phyloP scores from a whole-genome alignment of 1,140 invertebrate species.

The Ephestia elutella region DNA sequence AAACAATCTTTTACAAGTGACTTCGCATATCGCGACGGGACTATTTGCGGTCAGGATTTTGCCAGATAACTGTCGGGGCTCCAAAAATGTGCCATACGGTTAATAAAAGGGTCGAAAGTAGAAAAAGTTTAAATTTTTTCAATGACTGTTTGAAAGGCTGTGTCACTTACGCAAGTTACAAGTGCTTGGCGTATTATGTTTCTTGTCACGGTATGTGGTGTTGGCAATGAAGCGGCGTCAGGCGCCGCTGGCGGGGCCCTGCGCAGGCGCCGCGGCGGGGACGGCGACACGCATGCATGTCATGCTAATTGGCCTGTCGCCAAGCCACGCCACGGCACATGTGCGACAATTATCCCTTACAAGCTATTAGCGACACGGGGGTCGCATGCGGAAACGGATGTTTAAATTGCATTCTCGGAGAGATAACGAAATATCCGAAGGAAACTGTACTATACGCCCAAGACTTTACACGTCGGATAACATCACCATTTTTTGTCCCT shows the following conservation, averaged over 20 bases:
- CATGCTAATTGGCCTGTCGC: constrained; percentile 70
- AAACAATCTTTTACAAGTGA: constrained; percentile 66
- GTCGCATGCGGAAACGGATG: constrained; percentile 70
- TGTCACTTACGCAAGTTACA: constrained; percentile 22
- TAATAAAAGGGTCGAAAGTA: constrained; percentile 19
- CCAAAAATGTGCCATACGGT: constrained; percentile 11
- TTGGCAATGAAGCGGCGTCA: neutral
- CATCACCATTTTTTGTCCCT: neutral
- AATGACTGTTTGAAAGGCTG: neutral
- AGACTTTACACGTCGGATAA: constrained; percentile 6
- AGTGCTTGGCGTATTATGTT: constrained; percentile 14
- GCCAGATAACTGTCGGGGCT: constrained; percentile 42
- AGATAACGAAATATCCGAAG: constrained; percentile 45
- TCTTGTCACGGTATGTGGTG: constrained; percentile 9
- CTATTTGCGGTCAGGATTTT: constrained; percentile 58
- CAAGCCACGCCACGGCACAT: constrained; percentile 50
- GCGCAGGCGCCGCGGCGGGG: constrained; percentile 28
- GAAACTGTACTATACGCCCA: neutral
- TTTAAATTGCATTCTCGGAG: constrained; percentile 62
- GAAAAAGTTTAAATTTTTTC: constrained; percentile 11
- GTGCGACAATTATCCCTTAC: constrained; percentile 70
- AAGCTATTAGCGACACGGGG: constrained; percentile 53
- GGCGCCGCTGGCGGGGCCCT: constrained; percentile 13
- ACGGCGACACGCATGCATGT: constrained; percentile 44
- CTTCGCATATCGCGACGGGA: constrained; percentile 43